A percentile compares a stretch with the other conserved stretches of the same genome.
These are phyloP conservation scores for Baryphthengus martii DNA, from an alignment of 2,113 vertebrate genomes.

Conservation along the genomic window DNA sequence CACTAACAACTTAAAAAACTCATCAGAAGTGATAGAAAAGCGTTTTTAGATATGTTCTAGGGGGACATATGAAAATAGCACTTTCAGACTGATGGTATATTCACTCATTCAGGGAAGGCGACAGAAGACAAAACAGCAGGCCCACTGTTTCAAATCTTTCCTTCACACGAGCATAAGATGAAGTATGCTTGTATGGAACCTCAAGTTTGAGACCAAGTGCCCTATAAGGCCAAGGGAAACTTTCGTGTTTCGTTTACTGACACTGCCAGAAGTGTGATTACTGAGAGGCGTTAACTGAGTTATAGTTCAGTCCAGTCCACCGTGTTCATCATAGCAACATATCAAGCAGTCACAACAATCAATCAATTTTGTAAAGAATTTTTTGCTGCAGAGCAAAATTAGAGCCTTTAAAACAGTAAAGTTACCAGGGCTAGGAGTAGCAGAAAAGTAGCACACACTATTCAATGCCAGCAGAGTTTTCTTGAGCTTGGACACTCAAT, in stretches of 20 bases:
- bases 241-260: not conserved
- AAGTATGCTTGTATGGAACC: not conserved
- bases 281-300: not conserved
- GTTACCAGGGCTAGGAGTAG: not conserved
- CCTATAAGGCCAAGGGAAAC: not conserved
- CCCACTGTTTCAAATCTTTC: not conserved
- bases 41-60: not conserved
- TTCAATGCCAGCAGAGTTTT: not conserved
- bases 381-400: not conserved
- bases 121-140: not conserved
- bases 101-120: not conserved
- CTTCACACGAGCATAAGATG: not conserved
- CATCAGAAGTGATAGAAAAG: not conserved
- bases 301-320: not conserved
- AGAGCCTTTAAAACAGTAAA: not conserved
- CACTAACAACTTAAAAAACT: conserved; percentile 18
- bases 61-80: not conserved
- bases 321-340: not conserved
- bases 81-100: not conserved
- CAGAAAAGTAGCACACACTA: not conserved
- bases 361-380: not conserved
- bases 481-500: not conserved
- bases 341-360: not conserved
- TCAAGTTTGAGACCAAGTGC: not conserved
- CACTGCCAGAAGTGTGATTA: not conserved